A percentile compares a stretch with the other conserved stretches of the same genome.
Evolutionary conservation across 2,888 invertebrate species (phyloP).

Genomic region (Trilocha varians): DNA sequence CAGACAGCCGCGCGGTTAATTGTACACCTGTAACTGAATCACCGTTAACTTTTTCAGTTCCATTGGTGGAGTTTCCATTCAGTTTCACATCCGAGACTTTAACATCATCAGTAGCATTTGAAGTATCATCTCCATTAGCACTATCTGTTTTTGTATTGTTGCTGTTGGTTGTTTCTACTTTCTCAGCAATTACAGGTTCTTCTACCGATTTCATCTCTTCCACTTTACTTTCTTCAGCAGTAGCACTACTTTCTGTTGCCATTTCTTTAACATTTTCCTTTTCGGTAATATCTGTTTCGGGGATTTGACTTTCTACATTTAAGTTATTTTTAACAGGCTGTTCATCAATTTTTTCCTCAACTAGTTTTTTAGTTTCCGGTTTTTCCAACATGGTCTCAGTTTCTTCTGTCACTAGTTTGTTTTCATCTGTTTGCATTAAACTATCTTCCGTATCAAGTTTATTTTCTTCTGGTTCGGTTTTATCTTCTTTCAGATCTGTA

Average conservation of each 20-base stretch:
- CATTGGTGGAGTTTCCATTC: conserved; percentile 52
- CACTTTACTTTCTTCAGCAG: conserved; percentile 8
- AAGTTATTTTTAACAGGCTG: too few species aligned
- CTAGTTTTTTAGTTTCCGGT: conserved; percentile 9
- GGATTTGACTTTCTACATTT: too few species aligned
- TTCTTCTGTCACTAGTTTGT: conserved; percentile 1
- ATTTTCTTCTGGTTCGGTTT: conserved; percentile 2
- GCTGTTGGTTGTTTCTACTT: too few species aligned
- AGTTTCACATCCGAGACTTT: too few species aligned
- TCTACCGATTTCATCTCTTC: conserved; percentile 19
- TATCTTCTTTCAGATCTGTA: conserved; percentile 11
- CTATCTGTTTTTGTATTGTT: too few species aligned
- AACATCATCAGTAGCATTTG: too few species aligned
- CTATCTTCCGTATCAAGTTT: conserved; percentile 10
- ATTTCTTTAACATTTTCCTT: conserved; percentile 14
- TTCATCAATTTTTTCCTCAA: conserved; percentile 18
- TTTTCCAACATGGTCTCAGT: neutral
- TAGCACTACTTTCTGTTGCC: conserved; percentile 18
- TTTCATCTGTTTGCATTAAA: conserved; percentile 11
- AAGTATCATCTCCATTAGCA: too few species aligned
- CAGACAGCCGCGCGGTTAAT: conserved; percentile 46
- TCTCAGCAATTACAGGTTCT: conserved; percentile 11
- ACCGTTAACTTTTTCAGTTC: conserved; percentile 41
- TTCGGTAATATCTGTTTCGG: conserved; percentile 5
- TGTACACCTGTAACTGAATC: conserved; percentile 44